A percentile compares a stretch with the other conserved stretches of the same genome.
Conservation (phyloP, 2,888 invertebrate species). For the Hypomecis atomaria region DNA sequence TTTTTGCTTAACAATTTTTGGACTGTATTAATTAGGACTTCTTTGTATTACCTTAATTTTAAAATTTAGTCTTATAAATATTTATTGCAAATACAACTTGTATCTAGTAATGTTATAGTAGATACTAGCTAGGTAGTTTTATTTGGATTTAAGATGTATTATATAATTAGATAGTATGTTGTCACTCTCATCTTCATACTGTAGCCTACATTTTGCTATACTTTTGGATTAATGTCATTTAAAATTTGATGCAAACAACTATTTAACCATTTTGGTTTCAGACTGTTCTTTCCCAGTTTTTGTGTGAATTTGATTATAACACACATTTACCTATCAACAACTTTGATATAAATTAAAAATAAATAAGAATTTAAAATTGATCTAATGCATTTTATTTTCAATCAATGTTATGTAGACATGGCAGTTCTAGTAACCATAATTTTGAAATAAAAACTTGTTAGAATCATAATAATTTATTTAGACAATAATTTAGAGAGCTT, state of each 20-base stretch:
- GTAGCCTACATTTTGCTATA: too few species aligned
- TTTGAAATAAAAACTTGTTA: too few species aligned
- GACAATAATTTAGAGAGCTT: constrained; percentile 11
- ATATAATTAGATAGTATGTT: background rate
- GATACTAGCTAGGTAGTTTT: background rate
- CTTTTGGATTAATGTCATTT: too few species aligned
- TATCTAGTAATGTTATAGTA: background rate
- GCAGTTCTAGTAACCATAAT: too few species aligned
- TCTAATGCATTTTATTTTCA: constrained; percentile 1
- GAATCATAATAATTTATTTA: constrained; percentile 6
- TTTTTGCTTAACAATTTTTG: background rate
- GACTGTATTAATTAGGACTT: background rate
- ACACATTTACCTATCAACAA: background rate
- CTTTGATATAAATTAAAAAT: constrained; percentile 6
- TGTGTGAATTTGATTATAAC: background rate
- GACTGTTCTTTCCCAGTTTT: too few species aligned
- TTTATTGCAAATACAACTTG: constrained; percentile 5
- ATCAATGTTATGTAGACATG: too few species aligned
- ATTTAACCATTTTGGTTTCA: too few species aligned
- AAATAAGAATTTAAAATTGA: constrained; percentile 8
- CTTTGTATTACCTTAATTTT: background rate
- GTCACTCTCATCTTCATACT: too few species aligned
- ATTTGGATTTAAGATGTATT: background rate
- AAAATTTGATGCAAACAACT: too few species aligned
- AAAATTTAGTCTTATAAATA: constrained; percentile 14